Evolutionary conservation across 2,113 vertebrate genomes (phyloP), one percentile per base, ranked within the genome.

Genomic region (Paramisgurnus dabryanus): DNA sequence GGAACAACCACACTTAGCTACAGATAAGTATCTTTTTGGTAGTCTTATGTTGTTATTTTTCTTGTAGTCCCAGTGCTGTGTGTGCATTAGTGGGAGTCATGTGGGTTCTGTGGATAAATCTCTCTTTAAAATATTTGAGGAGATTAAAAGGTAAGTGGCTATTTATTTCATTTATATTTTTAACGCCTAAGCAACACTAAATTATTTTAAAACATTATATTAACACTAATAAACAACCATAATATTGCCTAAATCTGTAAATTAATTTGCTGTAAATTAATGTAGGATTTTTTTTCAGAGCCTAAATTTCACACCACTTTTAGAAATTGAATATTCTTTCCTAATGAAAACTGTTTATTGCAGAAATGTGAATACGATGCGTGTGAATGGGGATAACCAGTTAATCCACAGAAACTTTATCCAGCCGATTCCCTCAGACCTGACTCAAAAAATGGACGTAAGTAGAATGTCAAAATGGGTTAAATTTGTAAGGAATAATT

Each of bases 1-100:
- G 8, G 12, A 7, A 43, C 60, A 47, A 2, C 2, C 45, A 53
- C 57, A 67, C 10, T 61, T 11, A 66, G 17, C 43, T 10, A 73
- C 9, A 69, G 17, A 49, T 9, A 45, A 12, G 39, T 9, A 64
- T 27, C 27, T 57, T 27, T 53, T 57, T 15, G 43, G 41, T 50
- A 5, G 6, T 7, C 55, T 3, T 4, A 7, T 70, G 60, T 13
- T 58, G 4, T 81, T 27, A n/a, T 58, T 83, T 9, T 81, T 18
- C 0, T 85, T 86, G 4, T 80, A 94, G 92, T 92, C 92, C 45
- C 64, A 12, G 13, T 93, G 90, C 58, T 87, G 90, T 47, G 77
- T 93, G n/a, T 91, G 89, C 53, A 64, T 94, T 81, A 92, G 87
- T 2, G 85, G 87, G 39, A 84, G 34, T 73, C 86, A 91, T 22